Base-by-base conservation (phyloP, 1,140 invertebrate species). In the Macrostomum lignano region DNA sequence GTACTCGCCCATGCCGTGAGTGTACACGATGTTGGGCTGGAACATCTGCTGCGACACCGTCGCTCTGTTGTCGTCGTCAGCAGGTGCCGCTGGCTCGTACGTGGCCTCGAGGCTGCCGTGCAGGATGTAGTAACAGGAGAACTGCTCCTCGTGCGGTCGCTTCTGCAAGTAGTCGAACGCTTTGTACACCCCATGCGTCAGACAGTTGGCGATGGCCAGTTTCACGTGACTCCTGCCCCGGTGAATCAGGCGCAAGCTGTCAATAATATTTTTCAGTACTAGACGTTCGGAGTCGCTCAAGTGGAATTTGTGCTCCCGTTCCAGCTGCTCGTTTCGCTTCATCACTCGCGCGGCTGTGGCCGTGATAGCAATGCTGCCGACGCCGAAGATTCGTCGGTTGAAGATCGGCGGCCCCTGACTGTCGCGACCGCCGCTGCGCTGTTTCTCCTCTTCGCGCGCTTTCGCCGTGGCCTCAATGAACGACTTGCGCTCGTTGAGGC, bases 21-120 rank as follows among this genome's bases (percentile, higher is more conserved):
- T 49, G 35, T 49, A 49, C 7, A 49, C 44, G 4, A 49, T 49
- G 34, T 47, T 44, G 1, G 47, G 44, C 29, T 49, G 45, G 25
- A 43, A 47, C 5, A 48, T 44, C 26, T 40, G 42, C 15, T 42
- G 35, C 7, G 44, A 40, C 36, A 17, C 38, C 38, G n/a, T n/a
- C n/a, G n/a, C n/a, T n/a, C n/a, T n/a, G n/a, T n/a, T n/a, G n/a
- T n/a, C n/a, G n/a, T n/a, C n/a, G n/a, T n/a, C n/a, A n/a, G n/a
- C n/a, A 4, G 41, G 39, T 0, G 36, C 33, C 21, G 37, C 40
- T 30, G 45, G 38, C 31, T 47, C 46, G 26, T 49, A 49, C 14
- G 45, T 48, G 25, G 47, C 47, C 36, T 49, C 46, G 7, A 48
- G 46, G 0, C 41, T 43, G 0, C 47, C 47, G 13, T 43, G 38